These are phyloP conservation scores for Ailuropoda melanoleuca DNA, from an alignment of 2,113 vertebrate genomes.

Conservation along the genomic window DNA sequence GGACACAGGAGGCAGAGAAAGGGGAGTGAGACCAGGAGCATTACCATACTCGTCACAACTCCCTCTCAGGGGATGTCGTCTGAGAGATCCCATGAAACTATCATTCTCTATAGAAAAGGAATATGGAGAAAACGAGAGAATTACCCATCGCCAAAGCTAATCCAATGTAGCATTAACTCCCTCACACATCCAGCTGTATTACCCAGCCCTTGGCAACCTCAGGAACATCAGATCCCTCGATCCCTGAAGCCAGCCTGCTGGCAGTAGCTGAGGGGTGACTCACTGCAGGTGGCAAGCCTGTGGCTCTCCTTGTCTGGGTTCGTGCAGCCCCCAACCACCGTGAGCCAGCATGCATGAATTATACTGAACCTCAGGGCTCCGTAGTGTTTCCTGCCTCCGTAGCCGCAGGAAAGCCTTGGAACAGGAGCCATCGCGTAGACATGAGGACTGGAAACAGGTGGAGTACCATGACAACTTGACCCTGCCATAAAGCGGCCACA, in stretches of 20 bases:
- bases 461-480: background rate
- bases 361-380: background rate
- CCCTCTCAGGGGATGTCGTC: background rate
- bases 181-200: background rate
- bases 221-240: background rate
- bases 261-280: background rate
- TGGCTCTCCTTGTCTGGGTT: too few relatives aligned
- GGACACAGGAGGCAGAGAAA: background rate
- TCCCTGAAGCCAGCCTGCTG: background rate
- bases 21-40: background rate
- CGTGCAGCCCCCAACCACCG: background rate
- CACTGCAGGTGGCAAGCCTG: background rate
- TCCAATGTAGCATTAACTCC: rapidly evolving
- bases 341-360: background rate
- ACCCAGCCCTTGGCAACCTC: background rate
- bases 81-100: background rate
- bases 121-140: background rate
- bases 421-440: background rate
- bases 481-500: background rate
- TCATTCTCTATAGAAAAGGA: background rate
- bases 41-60: background rate
- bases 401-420: background rate
- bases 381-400: background rate
- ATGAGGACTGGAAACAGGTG: background rate
- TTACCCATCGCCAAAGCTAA: background rate